Conservation (phyloP, 2,113 vertebrate genomes). For the Podarcis raffonei region DNA sequence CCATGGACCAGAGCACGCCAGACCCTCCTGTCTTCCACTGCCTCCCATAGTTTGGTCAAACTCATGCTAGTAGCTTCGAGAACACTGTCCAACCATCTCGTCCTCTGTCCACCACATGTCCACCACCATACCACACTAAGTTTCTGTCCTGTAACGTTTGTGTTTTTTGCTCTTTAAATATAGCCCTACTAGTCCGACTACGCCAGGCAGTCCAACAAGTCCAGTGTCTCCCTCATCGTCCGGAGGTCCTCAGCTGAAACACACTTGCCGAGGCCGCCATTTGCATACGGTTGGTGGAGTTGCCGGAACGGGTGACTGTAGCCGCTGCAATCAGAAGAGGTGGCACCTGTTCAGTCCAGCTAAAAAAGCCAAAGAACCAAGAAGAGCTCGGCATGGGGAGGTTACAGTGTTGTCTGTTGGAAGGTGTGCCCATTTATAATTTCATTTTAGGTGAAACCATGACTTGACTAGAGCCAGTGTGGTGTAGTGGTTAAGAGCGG, state of each 20-base stretch:
- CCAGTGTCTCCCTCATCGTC: constrained; percentile 77
- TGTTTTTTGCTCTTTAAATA: background rate
- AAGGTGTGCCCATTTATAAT: constrained; percentile 76
- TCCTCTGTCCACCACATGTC: too few relatives aligned
- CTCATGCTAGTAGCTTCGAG: too few relatives aligned
- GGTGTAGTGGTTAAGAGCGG: too few relatives aligned
- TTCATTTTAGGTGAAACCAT: background rate
- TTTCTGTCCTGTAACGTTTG: background rate
- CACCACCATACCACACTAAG: too few relatives aligned
- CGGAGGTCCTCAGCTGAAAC: constrained; percentile 79
- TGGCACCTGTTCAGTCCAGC: constrained; percentile 86
- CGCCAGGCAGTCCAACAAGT: constrained; percentile 82
- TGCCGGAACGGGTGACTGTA: constrained; percentile 85
- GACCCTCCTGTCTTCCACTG: too few relatives aligned
- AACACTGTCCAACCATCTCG: too few relatives aligned
- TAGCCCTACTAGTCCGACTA: constrained; percentile 68
- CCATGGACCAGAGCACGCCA: too few relatives aligned
- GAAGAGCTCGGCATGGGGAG: constrained; percentile 77
- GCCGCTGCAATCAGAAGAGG: constrained; percentile 90
- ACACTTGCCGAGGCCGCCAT: constrained; percentile 85
- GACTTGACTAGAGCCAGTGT: too few relatives aligned
- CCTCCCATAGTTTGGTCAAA: too few relatives aligned
- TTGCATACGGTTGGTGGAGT: constrained; percentile 90
- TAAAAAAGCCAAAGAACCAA: constrained; percentile 76
- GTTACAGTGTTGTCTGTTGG: constrained; percentile 95